phyloP scores from a whole-genome alignment of 2,113 vertebrate species.

The Colius striatus region DNA sequence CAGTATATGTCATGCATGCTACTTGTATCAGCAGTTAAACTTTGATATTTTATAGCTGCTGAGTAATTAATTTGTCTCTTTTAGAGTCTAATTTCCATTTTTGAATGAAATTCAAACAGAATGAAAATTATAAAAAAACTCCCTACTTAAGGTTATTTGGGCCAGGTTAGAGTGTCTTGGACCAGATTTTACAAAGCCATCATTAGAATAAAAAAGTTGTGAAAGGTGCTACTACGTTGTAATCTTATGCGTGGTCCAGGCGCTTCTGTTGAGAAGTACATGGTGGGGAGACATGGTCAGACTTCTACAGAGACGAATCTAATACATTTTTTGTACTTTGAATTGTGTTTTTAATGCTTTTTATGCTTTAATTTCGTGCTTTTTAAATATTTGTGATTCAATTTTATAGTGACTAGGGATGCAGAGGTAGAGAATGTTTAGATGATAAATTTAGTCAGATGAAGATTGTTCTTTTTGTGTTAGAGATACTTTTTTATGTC shows the following conservation, averaged over 20 bases:
- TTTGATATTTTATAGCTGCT: not conserved
- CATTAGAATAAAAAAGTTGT: not conserved
- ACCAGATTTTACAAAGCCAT: not conserved
- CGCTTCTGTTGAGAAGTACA: not conserved
- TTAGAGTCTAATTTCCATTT: not conserved
- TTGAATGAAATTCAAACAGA: not conserved
- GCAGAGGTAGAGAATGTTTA: not conserved
- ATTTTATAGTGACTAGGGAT: not conserved
- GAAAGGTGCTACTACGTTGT: not conserved
- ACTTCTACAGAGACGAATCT: not conserved
- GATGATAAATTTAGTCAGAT: not conserved
- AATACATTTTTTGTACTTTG: fast-evolving
- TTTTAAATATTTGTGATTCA: not conserved
- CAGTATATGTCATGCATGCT: not conserved
- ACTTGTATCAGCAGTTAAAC: not conserved
- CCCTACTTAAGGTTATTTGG: not conserved
- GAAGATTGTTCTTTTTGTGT: not conserved
- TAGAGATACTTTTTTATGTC: not conserved
- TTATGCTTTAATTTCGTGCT: no score
- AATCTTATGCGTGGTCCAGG: not conserved
- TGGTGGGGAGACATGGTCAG: not conserved
- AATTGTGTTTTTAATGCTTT: no score
- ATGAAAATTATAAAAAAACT: not conserved
- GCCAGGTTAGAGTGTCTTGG: not conserved
- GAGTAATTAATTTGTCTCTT: not conserved